Base-by-base conservation (phyloP, 2,888 invertebrate species). In the Aethes cnicana region DNA sequence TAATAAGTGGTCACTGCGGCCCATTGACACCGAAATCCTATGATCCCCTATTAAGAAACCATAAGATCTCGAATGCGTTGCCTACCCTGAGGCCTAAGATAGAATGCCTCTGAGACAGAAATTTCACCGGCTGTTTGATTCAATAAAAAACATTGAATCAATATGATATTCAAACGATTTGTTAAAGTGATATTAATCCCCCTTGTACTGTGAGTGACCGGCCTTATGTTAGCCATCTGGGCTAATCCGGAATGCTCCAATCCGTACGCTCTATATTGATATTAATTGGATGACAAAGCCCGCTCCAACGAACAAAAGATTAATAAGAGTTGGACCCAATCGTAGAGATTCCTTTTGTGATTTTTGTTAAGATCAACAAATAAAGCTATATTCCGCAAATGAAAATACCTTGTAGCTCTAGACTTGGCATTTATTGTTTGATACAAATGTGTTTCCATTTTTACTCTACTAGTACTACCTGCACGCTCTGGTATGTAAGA, bases 241-340 rank as follows among this genome's bases (percentile, higher is more conserved):
- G 63, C 49, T 26, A 37, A 32, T 17, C 17, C 28, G 66, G 68
- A 62, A 69, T 67, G 65, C 62, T 68, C 64, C 66, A 69, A 74
- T 76, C 76, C 68, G 64, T 60, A 63, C 66, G 53, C 66, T 53
- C 61, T 72, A 72, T 76, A 81, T 77, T 81, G 78, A 80, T 82
- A 83, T 79, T 83, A 85, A 81, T 82, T 81, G 77, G 72, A 69
- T 65, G 71, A 74, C 72, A 74, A 66, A 71, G 68, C 68, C 64
- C 64, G 64, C 63, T 65, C 69, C 62, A 76, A 74, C 71, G 68
- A 73, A 74, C 73, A 75, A 75, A 72, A 75, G 71, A 79, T 77
- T 79, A 81, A 83, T 77, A 74, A 73, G 73, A 69, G 71, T 67
- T 65, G 59, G 63, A 66, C 63, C 63, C 69, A 66, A 72, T 76